Conservation (phyloP, 2,888 invertebrate genomes). For the Crioceris asparagi region DNA sequence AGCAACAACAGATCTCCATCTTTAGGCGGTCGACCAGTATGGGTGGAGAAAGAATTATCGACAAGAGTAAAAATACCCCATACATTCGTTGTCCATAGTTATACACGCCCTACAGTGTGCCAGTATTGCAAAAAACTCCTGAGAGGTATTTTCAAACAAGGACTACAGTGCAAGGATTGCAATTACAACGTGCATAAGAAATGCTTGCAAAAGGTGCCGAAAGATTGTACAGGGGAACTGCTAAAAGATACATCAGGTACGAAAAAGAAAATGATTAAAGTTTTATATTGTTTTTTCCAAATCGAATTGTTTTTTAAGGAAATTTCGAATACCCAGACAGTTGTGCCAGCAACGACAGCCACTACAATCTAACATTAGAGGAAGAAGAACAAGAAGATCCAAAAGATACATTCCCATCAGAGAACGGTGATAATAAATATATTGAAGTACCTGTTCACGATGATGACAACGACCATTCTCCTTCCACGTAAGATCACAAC, state of each 20-base stretch:
- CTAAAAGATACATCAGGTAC: slow-evolving; percentile 43
- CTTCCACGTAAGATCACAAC: slow-evolving; percentile 32
- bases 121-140: slow-evolving; percentile 92
- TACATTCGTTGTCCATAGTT: slow-evolving; percentile 93
- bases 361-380: slow-evolving; percentile 34
- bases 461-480: slow-evolving; percentile 36
- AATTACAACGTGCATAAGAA: slow-evolving; percentile 94
- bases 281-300: no score
- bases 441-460: slow-evolving; percentile 38
- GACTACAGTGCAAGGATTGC: slow-evolving; percentile 94
- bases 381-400: slow-evolving; percentile 47
- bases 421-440: slow-evolving; percentile 31
- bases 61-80: slow-evolving; percentile 71
- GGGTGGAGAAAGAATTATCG: slow-evolving; percentile 62
- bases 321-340: slow-evolving; percentile 44
- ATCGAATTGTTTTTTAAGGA: slow-evolving; percentile 29
- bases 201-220: slow-evolving; percentile 80
- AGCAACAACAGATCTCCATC: slow-evolving; percentile 59
- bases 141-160: slow-evolving; percentile 91
- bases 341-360: slow-evolving; percentile 44
- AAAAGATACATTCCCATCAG: slow-evolving; percentile 22
- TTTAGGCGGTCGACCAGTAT: slow-evolving; percentile 54
- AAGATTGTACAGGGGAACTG: slow-evolving; percentile 78
- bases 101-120: slow-evolving; percentile 94
- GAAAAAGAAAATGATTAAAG: no score